Evolutionary conservation across 2,888 invertebrate genomes (phyloP).

Genomic region (Hydrotaea cyrtoneurina): DNA sequence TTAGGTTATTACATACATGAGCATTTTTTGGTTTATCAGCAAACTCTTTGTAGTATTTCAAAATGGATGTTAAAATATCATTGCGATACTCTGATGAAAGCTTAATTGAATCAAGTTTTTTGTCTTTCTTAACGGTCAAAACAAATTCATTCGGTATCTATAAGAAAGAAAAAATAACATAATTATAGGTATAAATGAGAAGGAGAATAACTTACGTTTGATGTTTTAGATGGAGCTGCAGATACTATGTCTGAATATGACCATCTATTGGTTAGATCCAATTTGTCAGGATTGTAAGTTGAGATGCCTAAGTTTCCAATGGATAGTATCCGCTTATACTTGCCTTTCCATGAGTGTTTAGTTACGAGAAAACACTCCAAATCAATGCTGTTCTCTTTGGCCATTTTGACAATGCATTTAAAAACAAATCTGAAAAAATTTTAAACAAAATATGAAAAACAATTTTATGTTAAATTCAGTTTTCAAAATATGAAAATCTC

Average conservation of each 20-base stretch:
- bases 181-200: background rate
- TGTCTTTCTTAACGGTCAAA: slow-evolving; percentile 92
- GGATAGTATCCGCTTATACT: slow-evolving; percentile 98
- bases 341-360: slow-evolving; percentile 99
- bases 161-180: slow-evolving; percentile 14
- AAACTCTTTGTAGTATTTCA: slow-evolving; percentile 90
- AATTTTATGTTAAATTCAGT: too few species aligned
- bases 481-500: too few species aligned
- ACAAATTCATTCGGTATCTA: slow-evolving; percentile 86
- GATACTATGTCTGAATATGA: slow-evolving; percentile 90
- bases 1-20: slow-evolving; percentile 83
- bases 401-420: slow-evolving; percentile 72
- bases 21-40: slow-evolving; percentile 90
- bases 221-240: slow-evolving; percentile 84
- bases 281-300: slow-evolving; percentile 95
- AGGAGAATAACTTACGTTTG: slow-evolving; percentile 77
- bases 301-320: slow-evolving; percentile 97
- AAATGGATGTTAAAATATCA: slow-evolving; percentile 94
- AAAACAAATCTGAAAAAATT: too few species aligned
- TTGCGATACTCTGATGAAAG: slow-evolving; percentile 98
- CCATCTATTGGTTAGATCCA: slow-evolving; percentile 97
- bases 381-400: slow-evolving; percentile 95
- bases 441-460: too few species aligned
- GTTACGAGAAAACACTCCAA: slow-evolving; percentile 97
- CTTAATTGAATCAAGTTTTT: slow-evolving; percentile 95